A percentile compares a stretch with the other conserved stretches of the same genome.
phyloP scores from a whole-genome alignment of 1,140 invertebrate genomes.

The Zaprionus davidi region DNA sequence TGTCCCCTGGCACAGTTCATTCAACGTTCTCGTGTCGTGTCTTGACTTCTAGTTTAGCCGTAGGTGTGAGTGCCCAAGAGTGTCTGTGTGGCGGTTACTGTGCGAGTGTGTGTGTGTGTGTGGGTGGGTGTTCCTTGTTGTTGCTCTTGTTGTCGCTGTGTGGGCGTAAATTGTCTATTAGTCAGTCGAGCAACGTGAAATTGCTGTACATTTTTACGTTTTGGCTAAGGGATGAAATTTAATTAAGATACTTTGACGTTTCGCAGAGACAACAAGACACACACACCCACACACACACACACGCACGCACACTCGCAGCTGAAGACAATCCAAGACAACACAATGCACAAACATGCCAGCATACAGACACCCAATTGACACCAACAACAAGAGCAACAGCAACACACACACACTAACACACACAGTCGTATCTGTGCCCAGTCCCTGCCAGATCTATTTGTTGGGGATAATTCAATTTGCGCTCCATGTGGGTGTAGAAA shows the following conservation, averaged over 20 bases:
- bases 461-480: slow-evolving; percentile 77
- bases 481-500: slow-evolving; percentile 50
- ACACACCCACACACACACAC: slow-evolving; percentile 34
- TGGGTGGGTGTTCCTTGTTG: slow-evolving; percentile 29
- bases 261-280: slow-evolving; percentile 75
- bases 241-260: slow-evolving; percentile 82
- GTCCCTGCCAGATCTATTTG: slow-evolving; percentile 50
- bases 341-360: slow-evolving; percentile 43
- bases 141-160: slow-evolving; percentile 37
- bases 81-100: slow-evolving; percentile 20
- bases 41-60: slow-evolving; percentile 35
- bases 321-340: slow-evolving; percentile 45
- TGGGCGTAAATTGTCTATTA: slow-evolving; percentile 81
- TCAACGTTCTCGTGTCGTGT: slow-evolving; percentile 46
- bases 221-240: slow-evolving; percentile 81
- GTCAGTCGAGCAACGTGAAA: slow-evolving; percentile 74
- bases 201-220: slow-evolving; percentile 81
- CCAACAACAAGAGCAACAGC: slow-evolving; percentile 29
- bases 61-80: not conserved
- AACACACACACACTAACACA: slow-evolving; percentile 14
- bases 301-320: slow-evolving; percentile 37
- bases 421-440: not conserved
- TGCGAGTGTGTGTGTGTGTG: slow-evolving; percentile 13
- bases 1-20: slow-evolving; percentile 39
- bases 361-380: slow-evolving; percentile 46